These are phyloP conservation scores for Matsumyia berberina DNA, from an alignment of 2,888 invertebrate species.

Conservation along the genomic window DNA sequence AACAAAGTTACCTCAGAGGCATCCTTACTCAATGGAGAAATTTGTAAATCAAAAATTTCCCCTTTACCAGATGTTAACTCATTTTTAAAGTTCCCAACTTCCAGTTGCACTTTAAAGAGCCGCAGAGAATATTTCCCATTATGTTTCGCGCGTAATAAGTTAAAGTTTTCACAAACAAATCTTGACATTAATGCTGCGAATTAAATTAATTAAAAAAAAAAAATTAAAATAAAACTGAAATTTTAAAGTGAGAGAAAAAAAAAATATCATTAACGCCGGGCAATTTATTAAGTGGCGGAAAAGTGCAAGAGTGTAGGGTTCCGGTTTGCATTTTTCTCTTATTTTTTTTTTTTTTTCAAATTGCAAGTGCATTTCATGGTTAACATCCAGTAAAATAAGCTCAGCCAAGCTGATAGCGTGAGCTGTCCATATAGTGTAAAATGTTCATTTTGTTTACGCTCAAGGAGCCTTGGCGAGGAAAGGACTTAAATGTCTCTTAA, in stretches of 20 bases:
- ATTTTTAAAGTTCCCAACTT: too few species aligned
- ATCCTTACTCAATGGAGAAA: too few species aligned
- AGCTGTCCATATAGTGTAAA: conserved; percentile 37
- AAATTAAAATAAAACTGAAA: conserved; percentile 16
- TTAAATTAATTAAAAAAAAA: conserved; percentile 6
- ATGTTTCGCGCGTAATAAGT: neutral
- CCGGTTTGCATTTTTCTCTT: too few species aligned
- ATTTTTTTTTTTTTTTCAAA: conserved; percentile 21
- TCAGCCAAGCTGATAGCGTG: conserved; percentile 15
- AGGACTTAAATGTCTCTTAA: conserved; percentile 26
- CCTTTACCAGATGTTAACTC: too few species aligned
- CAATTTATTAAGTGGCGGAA: conserved; percentile 20
- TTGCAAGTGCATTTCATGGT: conserved; percentile 21
- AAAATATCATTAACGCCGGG: neutral
- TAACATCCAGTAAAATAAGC: conserved; percentile 20
- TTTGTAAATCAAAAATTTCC: too few species aligned
- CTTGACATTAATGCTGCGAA: neutral
- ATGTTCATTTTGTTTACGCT: conserved; percentile 40
- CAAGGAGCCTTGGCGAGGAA: conserved; percentile 39
- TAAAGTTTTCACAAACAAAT: conserved; percentile 18
- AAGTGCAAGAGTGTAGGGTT: conserved; percentile 13
- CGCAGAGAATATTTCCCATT: too few species aligned
- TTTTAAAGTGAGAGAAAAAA: neutral
- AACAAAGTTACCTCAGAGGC: too few species aligned
- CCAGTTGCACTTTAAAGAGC: too few species aligned